Conservation (phyloP, 2,797 vertebrate genomes). For the Galaxias olidus region DNA sequence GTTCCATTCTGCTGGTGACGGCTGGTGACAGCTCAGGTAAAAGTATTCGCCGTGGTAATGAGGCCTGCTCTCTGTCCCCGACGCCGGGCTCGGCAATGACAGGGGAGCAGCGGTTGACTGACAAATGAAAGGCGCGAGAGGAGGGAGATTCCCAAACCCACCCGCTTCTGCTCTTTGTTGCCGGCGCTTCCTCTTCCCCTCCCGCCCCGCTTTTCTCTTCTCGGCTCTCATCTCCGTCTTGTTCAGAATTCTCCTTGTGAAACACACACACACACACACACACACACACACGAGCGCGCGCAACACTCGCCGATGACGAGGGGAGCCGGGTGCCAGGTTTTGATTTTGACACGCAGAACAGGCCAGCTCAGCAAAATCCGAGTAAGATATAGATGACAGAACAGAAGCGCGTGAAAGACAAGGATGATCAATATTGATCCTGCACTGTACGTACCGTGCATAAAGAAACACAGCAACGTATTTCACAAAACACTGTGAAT, state of each 20-base stretch:
- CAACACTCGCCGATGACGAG: neutral
- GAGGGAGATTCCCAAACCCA: neutral
- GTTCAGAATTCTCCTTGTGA: neutral
- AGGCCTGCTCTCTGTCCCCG: conserved; percentile 29
- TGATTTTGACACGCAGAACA: conserved; percentile 26
- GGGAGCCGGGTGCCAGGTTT: conserved; percentile 7
- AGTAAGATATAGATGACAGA: too few species aligned
- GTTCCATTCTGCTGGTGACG: conserved; percentile 42
- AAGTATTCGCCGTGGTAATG: conserved; percentile 48
- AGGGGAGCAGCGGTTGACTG: conserved; percentile 11
- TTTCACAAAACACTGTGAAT: too few species aligned
- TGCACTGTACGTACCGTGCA: too few species aligned
- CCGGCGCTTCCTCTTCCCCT: neutral
- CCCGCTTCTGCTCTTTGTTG: neutral
- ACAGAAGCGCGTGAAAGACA: too few species aligned
- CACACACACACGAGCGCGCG: neutral
- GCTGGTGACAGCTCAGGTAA: conserved; percentile 44
- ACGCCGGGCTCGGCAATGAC: conserved; percentile 17
- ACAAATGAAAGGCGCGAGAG: conserved; percentile 4
- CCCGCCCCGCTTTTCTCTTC: neutral
- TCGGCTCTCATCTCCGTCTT: neutral
- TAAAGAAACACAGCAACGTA: too few species aligned
- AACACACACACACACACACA: neutral
- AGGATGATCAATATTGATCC: too few species aligned
- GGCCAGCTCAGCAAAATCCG: conserved; percentile 1